Percentiles rank a stretch among this genome's conserved stretches.
phyloP scores from a whole-genome alignment of 1,140 invertebrate genomes.

The Andricus grossulariae region DNA sequence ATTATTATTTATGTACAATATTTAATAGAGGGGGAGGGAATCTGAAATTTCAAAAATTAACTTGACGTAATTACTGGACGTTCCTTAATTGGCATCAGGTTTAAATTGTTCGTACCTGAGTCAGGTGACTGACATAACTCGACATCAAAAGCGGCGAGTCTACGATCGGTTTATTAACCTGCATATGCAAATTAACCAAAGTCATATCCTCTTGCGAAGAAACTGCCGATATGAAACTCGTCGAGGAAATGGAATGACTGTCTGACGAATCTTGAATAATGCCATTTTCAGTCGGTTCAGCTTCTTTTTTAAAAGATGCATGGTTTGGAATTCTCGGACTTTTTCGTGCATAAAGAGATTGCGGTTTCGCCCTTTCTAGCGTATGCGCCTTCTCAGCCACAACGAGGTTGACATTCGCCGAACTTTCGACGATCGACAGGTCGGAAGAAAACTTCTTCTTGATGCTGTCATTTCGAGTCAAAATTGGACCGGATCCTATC shows the following conservation, averaged over 20 bases:
- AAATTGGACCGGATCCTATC: slow-evolving; percentile 72
- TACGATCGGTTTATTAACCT: slow-evolving; percentile 95
- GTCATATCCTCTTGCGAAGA: slow-evolving; percentile 96
- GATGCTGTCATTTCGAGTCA: slow-evolving; percentile 73
- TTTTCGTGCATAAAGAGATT: slow-evolving; percentile 47
- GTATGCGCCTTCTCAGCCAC: slow-evolving; percentile 67
- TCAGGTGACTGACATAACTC: slow-evolving; percentile 94
- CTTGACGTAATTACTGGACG: no score
- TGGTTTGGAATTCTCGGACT: slow-evolving; percentile 62
- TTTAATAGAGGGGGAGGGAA: no score
- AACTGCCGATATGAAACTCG: slow-evolving; percentile 93
- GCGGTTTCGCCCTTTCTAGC: slow-evolving; percentile 66
- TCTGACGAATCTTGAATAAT: slow-evolving; percentile 77
- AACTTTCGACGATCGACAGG: slow-evolving; percentile 75
- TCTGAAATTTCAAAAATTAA: no score
- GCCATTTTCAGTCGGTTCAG: slow-evolving; percentile 57
- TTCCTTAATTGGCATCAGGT: no score
- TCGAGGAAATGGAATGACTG: slow-evolving; percentile 86
- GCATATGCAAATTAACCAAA: slow-evolving; percentile 95
- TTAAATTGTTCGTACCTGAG: slow-evolving; percentile 79
- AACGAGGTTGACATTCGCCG: slow-evolving; percentile 63
- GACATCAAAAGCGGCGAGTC: slow-evolving; percentile 95
- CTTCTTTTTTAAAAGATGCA: slow-evolving; percentile 50
- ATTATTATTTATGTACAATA: no score
- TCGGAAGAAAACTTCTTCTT: slow-evolving; percentile 78